A percentile compares a stretch with the other conserved stretches of the same genome.
These are phyloP conservation scores for Chalcis sispes DNA, from an alignment of 2,888 invertebrate species.

Conservation along the genomic window DNA sequence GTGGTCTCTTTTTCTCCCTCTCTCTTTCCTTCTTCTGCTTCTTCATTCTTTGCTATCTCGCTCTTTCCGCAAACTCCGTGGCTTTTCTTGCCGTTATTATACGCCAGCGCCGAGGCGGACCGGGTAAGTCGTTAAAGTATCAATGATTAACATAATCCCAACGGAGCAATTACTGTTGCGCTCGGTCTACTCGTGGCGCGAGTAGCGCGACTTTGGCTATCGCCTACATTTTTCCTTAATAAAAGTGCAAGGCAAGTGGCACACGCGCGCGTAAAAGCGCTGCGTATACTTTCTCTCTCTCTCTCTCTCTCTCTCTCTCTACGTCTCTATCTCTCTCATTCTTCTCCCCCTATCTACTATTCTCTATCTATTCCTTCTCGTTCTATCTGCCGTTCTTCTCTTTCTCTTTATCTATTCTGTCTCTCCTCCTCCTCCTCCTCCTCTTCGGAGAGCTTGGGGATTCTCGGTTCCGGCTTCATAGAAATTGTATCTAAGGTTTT, in stretches of 20 bases:
- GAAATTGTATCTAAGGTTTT: conserved; percentile 52
- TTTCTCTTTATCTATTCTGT: neutral
- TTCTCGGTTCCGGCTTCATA: conserved; percentile 26
- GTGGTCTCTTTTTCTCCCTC: neutral
- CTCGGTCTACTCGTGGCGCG: neutral
- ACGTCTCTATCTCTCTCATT: neutral
- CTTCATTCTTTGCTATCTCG: neutral
- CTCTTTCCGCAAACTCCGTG: conserved; percentile 41
- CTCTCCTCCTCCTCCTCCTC: neutral
- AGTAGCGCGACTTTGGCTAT: conserved; percentile 46
- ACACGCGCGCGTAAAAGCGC: conserved; percentile 47
- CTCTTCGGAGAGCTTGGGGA: neutral
- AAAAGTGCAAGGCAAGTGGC: conserved; percentile 50
- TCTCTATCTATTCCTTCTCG: too few relatives aligned
- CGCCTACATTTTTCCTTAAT: conserved; percentile 25
- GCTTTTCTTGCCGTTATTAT: conserved; percentile 52
- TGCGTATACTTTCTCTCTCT: neutral
- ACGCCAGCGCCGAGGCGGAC: conserved; percentile 13
- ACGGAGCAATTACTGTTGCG: conserved; percentile 55
- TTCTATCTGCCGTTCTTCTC: too few relatives aligned
- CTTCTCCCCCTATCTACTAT: too few relatives aligned
- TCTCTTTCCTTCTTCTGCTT: conserved; percentile 7
- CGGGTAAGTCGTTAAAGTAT: conserved; percentile 56
- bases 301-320: conserved; percentile 7
- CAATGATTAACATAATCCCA: conserved; percentile 59